Evolutionary conservation across 2,797 vertebrate species (phyloP).

Genomic region (Erpetoichthys calabaricus): DNA sequence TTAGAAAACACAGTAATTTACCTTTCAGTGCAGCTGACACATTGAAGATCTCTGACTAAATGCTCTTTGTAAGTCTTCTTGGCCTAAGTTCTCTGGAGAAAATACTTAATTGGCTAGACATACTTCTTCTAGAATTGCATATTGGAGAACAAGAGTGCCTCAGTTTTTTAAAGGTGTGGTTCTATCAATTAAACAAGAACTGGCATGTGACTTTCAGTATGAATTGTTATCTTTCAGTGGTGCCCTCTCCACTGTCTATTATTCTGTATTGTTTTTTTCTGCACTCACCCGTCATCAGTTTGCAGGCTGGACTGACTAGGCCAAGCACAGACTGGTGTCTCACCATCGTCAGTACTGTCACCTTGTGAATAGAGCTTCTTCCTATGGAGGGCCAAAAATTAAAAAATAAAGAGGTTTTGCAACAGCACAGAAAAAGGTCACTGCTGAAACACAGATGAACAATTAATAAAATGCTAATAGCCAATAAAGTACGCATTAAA

Average conservation of each 20-base stretch:
- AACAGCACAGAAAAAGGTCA: not conserved
- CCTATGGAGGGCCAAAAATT: constrained; percentile 13
- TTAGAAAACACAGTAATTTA: no score
- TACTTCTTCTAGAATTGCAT: no score
- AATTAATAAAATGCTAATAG: not conserved
- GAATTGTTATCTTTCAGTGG: not conserved
- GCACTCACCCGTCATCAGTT: constrained; percentile 38
- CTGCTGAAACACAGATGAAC: not conserved
- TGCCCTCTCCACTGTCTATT: not conserved
- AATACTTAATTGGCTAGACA: no score
- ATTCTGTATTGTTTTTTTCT: not conserved
- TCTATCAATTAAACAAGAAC: no score
- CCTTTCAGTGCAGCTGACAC: no score
- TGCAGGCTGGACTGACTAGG: constrained; percentile 45
- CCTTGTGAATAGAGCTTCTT: constrained; percentile 24
- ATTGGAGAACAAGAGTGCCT: no score
- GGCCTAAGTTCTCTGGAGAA: no score
- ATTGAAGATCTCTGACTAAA: no score
- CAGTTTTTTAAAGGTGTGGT: no score
- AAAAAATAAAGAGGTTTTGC: not conserved
- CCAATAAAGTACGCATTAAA: not conserved
- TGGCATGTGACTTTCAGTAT: no score
- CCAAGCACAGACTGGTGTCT: constrained; percentile 38
- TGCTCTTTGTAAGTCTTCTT: no score
- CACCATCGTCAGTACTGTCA: constrained; percentile 37